Percentiles rank a stretch among this genome's conserved stretches.
Evolutionary conservation across 2,113 vertebrate genomes (phyloP).

Genomic region (Ceratotherium simum): DNA sequence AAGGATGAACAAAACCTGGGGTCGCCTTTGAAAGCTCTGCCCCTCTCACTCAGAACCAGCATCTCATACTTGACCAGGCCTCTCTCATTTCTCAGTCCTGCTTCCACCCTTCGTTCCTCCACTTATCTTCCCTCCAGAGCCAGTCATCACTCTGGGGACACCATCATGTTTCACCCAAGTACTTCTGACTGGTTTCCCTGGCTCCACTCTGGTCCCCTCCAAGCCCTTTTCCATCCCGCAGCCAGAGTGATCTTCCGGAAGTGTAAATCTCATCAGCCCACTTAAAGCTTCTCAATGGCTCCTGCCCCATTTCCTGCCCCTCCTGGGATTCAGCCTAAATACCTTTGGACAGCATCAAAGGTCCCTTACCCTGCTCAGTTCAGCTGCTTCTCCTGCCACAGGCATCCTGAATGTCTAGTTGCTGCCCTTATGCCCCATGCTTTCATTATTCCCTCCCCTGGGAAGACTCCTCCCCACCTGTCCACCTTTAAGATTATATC

Average conservation of each 20-base stretch:
- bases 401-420: background rate
- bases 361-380: background rate
- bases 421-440: rapidly evolving
- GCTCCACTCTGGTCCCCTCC: background rate
- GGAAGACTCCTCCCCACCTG: background rate
- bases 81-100: background rate
- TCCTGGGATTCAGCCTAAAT: background rate
- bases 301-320: background rate
- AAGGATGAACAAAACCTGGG: background rate
- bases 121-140: background rate
- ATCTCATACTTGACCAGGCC: background rate
- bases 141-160: background rate
- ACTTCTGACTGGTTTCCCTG: background rate
- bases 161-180: rapidly evolving
- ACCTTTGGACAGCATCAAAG: background rate
- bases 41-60: background rate
- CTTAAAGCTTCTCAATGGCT: background rate
- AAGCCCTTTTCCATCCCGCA: background rate
- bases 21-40: background rate
- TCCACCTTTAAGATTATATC: background rate
- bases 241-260: background rate
- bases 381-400: background rate
- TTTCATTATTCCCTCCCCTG: background rate
- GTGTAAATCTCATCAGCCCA: background rate
- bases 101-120: background rate